phyloP scores from a whole-genome alignment of 2,797 vertebrate genomes.

The Carcharodon carcharias region DNA sequence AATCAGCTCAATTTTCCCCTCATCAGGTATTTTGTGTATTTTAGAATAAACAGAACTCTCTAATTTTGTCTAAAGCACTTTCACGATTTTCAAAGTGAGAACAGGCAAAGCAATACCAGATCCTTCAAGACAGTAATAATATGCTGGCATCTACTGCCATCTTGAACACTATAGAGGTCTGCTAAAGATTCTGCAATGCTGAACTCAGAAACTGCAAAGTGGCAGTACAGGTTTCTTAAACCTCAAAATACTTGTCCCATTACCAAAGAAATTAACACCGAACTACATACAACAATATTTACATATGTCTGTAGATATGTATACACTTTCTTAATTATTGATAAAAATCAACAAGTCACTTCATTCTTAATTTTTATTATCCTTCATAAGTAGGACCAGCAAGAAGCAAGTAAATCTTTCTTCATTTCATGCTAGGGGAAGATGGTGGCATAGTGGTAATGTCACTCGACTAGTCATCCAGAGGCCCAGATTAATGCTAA shows the following conservation, averaged over 20 bases:
- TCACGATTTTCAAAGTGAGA: background rate
- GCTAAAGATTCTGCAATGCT: background rate
- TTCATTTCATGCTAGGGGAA: background rate
- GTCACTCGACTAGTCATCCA: no score
- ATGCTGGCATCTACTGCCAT: background rate
- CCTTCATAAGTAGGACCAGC: background rate
- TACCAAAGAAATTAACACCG: background rate
- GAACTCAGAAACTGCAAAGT: background rate
- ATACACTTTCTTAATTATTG: background rate
- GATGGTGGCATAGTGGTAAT: no score
- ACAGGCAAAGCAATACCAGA: background rate
- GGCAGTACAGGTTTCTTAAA: background rate
- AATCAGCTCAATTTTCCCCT: background rate
- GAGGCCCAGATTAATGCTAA: no score
- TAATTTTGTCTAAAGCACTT: background rate
- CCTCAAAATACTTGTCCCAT: background rate
- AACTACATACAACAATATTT: background rate
- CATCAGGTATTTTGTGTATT: background rate
- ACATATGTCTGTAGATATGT: background rate
- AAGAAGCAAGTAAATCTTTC: no score
- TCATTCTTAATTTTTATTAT: background rate
- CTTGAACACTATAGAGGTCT: background rate
- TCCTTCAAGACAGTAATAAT: background rate
- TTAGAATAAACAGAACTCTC: background rate
- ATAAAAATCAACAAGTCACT: background rate